A percentile compares a stretch with the other conserved stretches of the same genome.
phyloP scores from a whole-genome alignment of 2,797 vertebrate species.

The Thamnophis elegans region DNA sequence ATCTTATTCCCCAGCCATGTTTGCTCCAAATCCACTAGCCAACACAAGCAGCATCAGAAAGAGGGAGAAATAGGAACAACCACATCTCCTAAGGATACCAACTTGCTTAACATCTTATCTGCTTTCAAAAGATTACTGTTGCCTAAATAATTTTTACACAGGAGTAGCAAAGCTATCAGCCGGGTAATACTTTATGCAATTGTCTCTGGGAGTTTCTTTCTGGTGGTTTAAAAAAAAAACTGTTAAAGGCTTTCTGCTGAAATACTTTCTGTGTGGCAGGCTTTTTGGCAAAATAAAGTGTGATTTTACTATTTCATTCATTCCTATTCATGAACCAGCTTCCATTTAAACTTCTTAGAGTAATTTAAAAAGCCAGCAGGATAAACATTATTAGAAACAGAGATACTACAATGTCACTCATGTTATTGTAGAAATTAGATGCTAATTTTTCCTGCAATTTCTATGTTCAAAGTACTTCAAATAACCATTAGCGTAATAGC shows the following conservation, averaged over 20 bases:
- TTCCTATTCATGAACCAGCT: background rate
- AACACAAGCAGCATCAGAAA: background rate
- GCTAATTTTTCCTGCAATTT: background rate
- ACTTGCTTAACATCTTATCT: background rate
- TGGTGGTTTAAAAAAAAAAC: background rate
- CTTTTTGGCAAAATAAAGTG: background rate
- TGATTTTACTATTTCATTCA: background rate
- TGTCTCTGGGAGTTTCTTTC: background rate
- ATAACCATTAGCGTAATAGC: background rate
- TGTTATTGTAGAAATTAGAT: background rate
- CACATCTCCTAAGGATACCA: too few species aligned
- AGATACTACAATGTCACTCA: background rate
- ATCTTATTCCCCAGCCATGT: background rate
- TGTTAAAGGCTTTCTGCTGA: background rate
- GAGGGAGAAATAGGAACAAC: background rate
- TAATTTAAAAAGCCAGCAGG: background rate
- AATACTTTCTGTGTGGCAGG: background rate
- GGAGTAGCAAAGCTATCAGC: background rate
- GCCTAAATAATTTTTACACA: background rate
- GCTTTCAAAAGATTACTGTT: background rate
- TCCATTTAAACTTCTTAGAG: background rate
- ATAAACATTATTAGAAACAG: background rate
- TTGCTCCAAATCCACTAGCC: background rate
- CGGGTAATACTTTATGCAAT: background rate
- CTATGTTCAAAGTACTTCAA: background rate